Evolutionary conservation across 2,113 vertebrate genomes (phyloP), one percentile per base, ranked within the genome.

Genomic region (Trinectes maculatus): DNA sequence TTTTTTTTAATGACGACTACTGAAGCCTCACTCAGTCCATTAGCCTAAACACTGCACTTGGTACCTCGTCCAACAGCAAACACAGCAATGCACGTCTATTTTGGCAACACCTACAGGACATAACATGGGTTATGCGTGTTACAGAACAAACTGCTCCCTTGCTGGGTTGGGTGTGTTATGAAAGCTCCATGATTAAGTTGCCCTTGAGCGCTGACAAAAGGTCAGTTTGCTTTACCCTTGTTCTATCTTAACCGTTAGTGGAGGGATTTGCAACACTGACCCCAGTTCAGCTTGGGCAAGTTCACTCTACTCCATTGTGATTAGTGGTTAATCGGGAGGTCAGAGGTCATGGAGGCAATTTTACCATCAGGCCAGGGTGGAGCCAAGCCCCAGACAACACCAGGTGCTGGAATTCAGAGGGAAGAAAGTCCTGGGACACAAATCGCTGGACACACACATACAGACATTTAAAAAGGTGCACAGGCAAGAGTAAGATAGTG

Each of bases 401-500:
- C 81, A 91, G 86, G 69, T 90, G 89, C 80, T 91, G 91, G 77
- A 91, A 76, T 72, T 93, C 91, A 87, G 81, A 60, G 84, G 85
- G 74, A 51, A 89, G 81, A 78, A 88, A 70, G 59, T 90, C 90
- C 92, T 90, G 84, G 62, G 80, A 86, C 79, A 80, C 65, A 84
- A 80, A 85, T 53, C 37, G 78, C 89, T 91, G 85, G 57, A 79
- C 78, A 84, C 72, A 87, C 81, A 90, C 79, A 83, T 22, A 85
- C 39, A 78, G 58, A 83, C 64, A 86, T 83, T 83, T 71, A 84
- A 46, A 82, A 40, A 79, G 49, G 65, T 62, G 71, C 71, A 79
- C 49, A 83, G 52, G 71, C 22, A 76, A 29, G 52, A 9, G 51
- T 36, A 46, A 67, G 26, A 71, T 28, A 47, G 24, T 75, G 56